Base-by-base conservation (phyloP, 2,888 invertebrate species). In the Ligdia adustata region DNA sequence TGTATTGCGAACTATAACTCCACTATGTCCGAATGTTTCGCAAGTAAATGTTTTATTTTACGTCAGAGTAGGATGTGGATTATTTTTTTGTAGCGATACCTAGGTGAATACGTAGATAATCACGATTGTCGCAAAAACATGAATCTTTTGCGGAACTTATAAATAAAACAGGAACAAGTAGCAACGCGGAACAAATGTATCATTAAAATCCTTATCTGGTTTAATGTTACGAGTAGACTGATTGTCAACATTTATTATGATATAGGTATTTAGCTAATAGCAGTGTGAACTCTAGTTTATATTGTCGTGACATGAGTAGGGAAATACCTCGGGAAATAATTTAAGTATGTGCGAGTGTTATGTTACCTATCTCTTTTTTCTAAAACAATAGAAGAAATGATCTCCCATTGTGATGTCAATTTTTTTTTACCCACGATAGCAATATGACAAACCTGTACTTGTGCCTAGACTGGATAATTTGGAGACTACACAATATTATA, bases 81-180 rank as follows among this genome's bases (percentile, higher is more conserved):
- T 22, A 22, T 1, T 6, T 22, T 22, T 6, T 22, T 22, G 7
- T 22, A 6, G 22, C 7, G 5, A 4, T 5, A 4, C 3, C 16
- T 16, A 22, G 22, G 22, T 22, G 7, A n/a, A 2, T 22, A 2
- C 3, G 4, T 6, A 6, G 4, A 22, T 22, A 6, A 47, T 40
- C 38, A 47, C 28, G 31, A 45, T 16, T 52, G 50, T 40, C 38
- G 49, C 44, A 47, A 52, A 51, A 47, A 45, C 49, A 56, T 41
- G 39, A 40, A 31, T 40, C 32, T 43, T 52, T 45, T 50, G 49
- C 68, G 72, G 73, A 72, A 69, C 57, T 69, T 33, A n/a, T n/a
- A n/a, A n/a, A n/a, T n/a, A 58, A 52, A 59, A 53, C 53, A 66
- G 73, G 69, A 71, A 72, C 57, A 38, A 47, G 46, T 27, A 4